A percentile compares a stretch with the other conserved stretches of the same genome.
Evolutionary conservation across 2,113 vertebrate genomes (phyloP).

Genomic region (Rhineura floridana): DNA sequence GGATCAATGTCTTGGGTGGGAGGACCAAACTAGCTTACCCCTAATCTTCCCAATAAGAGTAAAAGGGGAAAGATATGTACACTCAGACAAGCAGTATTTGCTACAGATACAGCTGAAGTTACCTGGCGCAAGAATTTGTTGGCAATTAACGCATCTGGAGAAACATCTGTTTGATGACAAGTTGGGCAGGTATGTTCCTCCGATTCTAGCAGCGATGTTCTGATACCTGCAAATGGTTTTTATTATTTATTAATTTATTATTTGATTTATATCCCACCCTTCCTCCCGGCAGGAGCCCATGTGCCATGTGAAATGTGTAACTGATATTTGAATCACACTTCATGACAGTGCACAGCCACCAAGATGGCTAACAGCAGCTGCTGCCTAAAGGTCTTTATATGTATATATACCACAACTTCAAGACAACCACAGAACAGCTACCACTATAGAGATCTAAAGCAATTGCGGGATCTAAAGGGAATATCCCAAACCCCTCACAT

Average conservation of each 20-base stretch:
- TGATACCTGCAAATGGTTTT: conserved; percentile 82
- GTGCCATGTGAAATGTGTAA: background rate
- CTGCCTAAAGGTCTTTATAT: background rate
- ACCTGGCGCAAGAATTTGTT: conserved; percentile 98
- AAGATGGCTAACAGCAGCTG: background rate
- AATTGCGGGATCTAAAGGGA: background rate
- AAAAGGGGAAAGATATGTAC: too few relatives aligned
- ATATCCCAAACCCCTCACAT: background rate
- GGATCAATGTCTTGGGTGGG: background rate
- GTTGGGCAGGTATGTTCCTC: conserved; percentile 94
- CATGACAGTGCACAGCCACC: background rate
- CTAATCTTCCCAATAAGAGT: background rate
- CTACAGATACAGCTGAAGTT: conserved; percentile 15
- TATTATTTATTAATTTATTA: too few relatives aligned
- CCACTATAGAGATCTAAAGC: background rate
- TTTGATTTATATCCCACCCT: too few relatives aligned
- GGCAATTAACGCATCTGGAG: conserved; percentile 92
- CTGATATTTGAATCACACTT: background rate
- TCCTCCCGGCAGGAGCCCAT: too few relatives aligned
- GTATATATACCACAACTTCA: background rate
- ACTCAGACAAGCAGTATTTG: rapidly evolving
- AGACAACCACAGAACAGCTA: too few relatives aligned
- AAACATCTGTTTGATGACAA: conserved; percentile 90
- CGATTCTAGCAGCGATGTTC: conserved; percentile 91
- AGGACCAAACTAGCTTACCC: background rate